Conservation (phyloP, 2,797 vertebrate genomes). For the Mormyrops attenuatus region DNA sequence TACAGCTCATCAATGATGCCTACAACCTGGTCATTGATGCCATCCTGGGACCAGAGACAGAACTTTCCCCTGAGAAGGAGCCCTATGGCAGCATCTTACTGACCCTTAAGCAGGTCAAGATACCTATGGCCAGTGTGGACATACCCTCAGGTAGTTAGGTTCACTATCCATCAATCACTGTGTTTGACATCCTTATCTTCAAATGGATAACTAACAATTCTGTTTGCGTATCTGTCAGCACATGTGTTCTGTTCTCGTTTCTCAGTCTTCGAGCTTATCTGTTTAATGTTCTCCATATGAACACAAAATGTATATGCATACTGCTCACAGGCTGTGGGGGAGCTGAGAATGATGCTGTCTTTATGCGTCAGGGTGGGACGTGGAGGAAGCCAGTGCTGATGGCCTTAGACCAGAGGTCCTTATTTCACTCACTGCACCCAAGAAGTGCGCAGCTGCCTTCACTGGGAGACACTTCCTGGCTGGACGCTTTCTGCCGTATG, state of each 20-base stretch:
- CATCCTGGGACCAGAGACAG: constrained; percentile 53
- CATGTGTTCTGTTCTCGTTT: neutral
- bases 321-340: neutral
- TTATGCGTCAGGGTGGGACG: constrained; percentile 59
- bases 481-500: constrained; percentile 67
- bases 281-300: neutral
- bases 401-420: constrained; percentile 63
- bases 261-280: neutral
- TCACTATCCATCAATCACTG: neutral
- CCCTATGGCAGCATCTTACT: constrained; percentile 53
- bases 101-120: constrained; percentile 58
- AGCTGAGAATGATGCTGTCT: neutral
- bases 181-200: neutral
- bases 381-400: constrained; percentile 44
- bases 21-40: constrained; percentile 71
- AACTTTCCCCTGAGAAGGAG: constrained; percentile 37
- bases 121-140: constrained; percentile 68
- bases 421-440: constrained; percentile 67
- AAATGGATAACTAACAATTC: neutral
- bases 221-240: neutral
- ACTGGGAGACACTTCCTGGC: constrained; percentile 68
- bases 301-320: neutral
- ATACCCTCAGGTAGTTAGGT: constrained; percentile 64
- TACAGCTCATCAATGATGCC: constrained; percentile 68
- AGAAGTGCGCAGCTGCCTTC: constrained; percentile 59